Percentiles rank a stretch among this genome's conserved stretches.
Conservation (phyloP, 1,140 invertebrate species). For the Thereuonema tuberculata region DNA sequence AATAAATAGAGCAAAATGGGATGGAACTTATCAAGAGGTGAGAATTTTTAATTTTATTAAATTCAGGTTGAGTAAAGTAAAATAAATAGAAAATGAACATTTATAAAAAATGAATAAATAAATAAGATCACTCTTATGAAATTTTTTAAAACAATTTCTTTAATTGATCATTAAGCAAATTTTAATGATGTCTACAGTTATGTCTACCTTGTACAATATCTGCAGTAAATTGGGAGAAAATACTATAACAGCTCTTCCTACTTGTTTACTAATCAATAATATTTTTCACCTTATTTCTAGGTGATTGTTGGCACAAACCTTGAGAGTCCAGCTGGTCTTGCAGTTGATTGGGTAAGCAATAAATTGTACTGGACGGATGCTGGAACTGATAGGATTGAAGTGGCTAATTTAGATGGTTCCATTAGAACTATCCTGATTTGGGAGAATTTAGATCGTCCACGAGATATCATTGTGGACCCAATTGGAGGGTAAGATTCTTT, state of each 20-base stretch:
- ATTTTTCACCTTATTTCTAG: slow-evolving; percentile 12
- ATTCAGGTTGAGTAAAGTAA: no score
- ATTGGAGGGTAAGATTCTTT: slow-evolving; percentile 40
- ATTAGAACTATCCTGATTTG: slow-evolving; percentile 61
- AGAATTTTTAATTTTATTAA: no score
- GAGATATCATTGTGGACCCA: slow-evolving; percentile 72
- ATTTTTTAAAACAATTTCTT: slow-evolving; percentile 5
- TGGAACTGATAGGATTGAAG: slow-evolving; percentile 64
- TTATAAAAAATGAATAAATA: no score
- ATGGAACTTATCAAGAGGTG: slow-evolving; percentile 50
- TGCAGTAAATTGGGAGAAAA: no score
- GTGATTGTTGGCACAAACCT: slow-evolving; percentile 52
- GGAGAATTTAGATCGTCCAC: slow-evolving; percentile 62
- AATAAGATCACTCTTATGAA: not conserved
- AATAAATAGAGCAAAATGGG: slow-evolving; percentile 59
- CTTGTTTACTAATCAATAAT: no score
- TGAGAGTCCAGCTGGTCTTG: slow-evolving; percentile 38
- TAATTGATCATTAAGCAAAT: no score
- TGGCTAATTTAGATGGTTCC: slow-evolving; percentile 57
- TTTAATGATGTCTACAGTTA: no score
- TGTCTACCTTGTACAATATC: no score
- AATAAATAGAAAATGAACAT: no score
- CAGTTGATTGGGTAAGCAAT: slow-evolving; percentile 69
- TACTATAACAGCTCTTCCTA: no score
- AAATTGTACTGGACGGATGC: slow-evolving; percentile 84